Conservation (phyloP, 2,888 invertebrate genomes). For the Latrodectus elegans region DNA sequence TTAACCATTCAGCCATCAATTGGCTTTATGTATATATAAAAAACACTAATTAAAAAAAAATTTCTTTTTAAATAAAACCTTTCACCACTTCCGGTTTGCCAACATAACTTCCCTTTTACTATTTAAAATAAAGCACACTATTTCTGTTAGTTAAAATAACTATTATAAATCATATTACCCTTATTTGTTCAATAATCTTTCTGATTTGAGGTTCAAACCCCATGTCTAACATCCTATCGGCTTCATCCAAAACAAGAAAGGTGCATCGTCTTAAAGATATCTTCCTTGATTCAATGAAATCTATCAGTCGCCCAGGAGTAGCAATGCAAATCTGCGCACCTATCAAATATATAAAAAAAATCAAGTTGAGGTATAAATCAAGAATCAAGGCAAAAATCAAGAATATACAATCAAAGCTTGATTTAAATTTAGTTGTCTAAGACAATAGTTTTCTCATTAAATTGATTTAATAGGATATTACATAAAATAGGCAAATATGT, state of each 20-base stretch:
- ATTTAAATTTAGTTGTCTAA: no score
- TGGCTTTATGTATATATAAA: no score
- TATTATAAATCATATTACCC: conserved; percentile 76
- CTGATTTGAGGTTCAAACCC: conserved; percentile 98
- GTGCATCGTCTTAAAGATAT: conserved; percentile 90
- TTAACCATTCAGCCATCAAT: no score
- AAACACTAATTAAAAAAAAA: no score
- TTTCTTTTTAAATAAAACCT: no score
- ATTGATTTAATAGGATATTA: neutral
- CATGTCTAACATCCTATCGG: conserved; percentile 98
- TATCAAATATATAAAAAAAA: conserved; percentile 9
- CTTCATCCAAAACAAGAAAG: conserved; percentile 94
- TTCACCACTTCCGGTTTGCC: no score
- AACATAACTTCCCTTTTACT: no score
- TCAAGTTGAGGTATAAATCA: no score
- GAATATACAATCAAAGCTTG: no score
- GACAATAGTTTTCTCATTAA: neutral
- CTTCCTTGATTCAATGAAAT: conserved; percentile 91
- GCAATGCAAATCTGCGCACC: conserved; percentile 97
- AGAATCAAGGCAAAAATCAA: no score
- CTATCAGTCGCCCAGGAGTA: conserved; percentile 94
- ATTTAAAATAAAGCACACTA: no score
- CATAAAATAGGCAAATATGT: neutral
- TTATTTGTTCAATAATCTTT: conserved; percentile 94
- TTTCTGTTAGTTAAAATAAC: no score